phyloP scores from a whole-genome alignment of 2,888 invertebrate genomes.

The Chydorus sphaericus region DNA sequence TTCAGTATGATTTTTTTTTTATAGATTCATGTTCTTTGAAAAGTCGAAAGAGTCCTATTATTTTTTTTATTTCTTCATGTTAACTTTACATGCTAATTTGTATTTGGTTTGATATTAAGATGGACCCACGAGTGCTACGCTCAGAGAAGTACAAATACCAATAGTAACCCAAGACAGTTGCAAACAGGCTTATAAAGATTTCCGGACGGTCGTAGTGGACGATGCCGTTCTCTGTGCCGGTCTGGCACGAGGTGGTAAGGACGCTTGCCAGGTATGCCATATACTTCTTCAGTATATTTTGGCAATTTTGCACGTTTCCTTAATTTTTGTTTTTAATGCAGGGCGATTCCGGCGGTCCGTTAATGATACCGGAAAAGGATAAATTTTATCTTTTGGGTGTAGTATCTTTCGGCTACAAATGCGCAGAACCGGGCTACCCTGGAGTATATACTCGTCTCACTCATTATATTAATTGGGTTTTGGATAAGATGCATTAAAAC shows the following conservation, averaged over 20 bases:
- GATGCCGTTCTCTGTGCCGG: conserved; percentile 14
- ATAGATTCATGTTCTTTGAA: neutral
- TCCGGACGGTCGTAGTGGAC: conserved; percentile 13
- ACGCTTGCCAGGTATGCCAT: conserved; percentile 17
- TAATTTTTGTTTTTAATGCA: conserved; percentile 17
- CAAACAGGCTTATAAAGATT: conserved; percentile 13
- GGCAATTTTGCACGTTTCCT: conserved; percentile 9
- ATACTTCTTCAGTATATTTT: neutral
- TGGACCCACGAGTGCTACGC: conserved; percentile 8
- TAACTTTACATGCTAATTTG: too few relatives aligned
- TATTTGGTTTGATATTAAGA: conserved; percentile 1
- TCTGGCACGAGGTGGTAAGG: conserved; percentile 9
- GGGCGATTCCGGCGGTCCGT: conserved; percentile 66
- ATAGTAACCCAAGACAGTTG: conserved; percentile 7
- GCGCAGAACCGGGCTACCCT: conserved; percentile 36
- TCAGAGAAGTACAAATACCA: conserved; percentile 13
- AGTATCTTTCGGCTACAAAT: conserved; percentile 47
- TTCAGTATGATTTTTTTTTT: conserved; percentile 43
- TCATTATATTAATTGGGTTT: conserved; percentile 27
- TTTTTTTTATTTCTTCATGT: too few relatives aligned
- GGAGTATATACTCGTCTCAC: conserved; percentile 29
- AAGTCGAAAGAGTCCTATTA: too few relatives aligned
- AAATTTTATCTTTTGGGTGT: conserved; percentile 46
- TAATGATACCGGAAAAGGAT: conserved; percentile 42
- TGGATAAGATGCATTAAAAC: conserved; percentile 16